Evolutionary conservation across 2,113 vertebrate species (phyloP).

Genomic region (Carettochelys insculpta): DNA sequence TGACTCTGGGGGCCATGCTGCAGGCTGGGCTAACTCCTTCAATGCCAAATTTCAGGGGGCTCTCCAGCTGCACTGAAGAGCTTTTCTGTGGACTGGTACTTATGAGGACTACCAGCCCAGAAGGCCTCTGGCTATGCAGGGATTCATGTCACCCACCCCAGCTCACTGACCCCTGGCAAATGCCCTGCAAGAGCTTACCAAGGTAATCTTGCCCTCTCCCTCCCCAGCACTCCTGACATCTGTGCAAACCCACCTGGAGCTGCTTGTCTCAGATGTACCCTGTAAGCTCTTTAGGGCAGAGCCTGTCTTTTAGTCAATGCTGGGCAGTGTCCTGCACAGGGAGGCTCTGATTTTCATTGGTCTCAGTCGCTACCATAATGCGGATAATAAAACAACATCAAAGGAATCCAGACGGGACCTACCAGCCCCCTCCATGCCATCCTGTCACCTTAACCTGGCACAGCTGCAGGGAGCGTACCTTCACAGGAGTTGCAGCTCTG

Average conservation of each 20-base stretch:
- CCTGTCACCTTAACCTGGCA: neutral
- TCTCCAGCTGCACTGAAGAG: neutral
- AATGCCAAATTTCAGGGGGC: neutral
- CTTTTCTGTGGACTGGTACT: neutral
- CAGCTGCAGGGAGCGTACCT: rapidly evolving
- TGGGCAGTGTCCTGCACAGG: rapidly evolving
- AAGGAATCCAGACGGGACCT: neutral
- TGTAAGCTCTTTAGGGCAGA: constrained; percentile 39
- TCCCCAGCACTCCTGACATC: rapidly evolving
- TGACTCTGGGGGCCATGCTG: too few species aligned
- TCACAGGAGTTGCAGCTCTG: neutral
- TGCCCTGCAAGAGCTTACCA: rapidly evolving
- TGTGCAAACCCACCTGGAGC: rapidly evolving
- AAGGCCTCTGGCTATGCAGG: neutral
- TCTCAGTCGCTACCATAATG: constrained; percentile 17
- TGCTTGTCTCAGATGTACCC: neutral
- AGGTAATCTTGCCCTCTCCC: neutral
- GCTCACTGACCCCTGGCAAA: rapidly evolving
- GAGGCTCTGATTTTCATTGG: neutral
- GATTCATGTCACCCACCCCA: neutral
- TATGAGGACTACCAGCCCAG: neutral
- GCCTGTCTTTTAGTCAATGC: neutral
- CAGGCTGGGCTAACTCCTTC: neutral
- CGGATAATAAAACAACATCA: neutral
- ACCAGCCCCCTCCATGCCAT: neutral